Base-by-base conservation (phyloP, 2,797 vertebrate species). In the Phoxinus dragarum region DNA sequence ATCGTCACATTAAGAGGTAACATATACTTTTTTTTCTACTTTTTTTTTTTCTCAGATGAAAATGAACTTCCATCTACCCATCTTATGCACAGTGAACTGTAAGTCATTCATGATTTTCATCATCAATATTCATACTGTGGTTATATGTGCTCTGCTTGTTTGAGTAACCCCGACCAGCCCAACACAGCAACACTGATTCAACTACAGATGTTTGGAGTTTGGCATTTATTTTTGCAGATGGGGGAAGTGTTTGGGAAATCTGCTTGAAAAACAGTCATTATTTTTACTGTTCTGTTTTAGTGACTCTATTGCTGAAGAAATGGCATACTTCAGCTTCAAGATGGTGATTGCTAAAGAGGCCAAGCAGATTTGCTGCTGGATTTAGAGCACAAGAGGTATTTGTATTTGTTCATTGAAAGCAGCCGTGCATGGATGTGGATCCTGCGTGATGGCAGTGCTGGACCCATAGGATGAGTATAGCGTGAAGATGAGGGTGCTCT, bases 381-480 rank as follows among this genome's bases (percentile, higher is more conserved):
- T 88, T 86, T 52, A 81, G 79, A 88, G 75, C 77, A 90, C 79
- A 88, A 91, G 80, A 81, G 83, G 75, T 80, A 84, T 86, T 89
- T 54, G 68, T 88, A 88, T 87, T 82, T 85, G 84, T 74, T 84
- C 84, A 34, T 69, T 76, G 82, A 84, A 89, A 84, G 88, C 78
- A 69, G 83, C 38, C 74, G 85, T 82, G 86, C 82, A 79, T 84
- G 68, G 40, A 88, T 88, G 40, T 89, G 82, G 84, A 89, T 89
- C 88, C 78, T 54, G 31, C 86, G 85, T 80, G 77, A 85, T 78
- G 75, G 76, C 38, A 77, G 83, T 40, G 80, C 77, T 88, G 81
- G 82, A 76, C 82, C 83, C 87, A 34, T 36, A 87, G 81, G 74
- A 47, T 82, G 52, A 38, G 79, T 27, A 69, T 68, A 86, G 59